Conservation (phyloP, 2,888 invertebrate species). For the Drosophila pullipes region DNA sequence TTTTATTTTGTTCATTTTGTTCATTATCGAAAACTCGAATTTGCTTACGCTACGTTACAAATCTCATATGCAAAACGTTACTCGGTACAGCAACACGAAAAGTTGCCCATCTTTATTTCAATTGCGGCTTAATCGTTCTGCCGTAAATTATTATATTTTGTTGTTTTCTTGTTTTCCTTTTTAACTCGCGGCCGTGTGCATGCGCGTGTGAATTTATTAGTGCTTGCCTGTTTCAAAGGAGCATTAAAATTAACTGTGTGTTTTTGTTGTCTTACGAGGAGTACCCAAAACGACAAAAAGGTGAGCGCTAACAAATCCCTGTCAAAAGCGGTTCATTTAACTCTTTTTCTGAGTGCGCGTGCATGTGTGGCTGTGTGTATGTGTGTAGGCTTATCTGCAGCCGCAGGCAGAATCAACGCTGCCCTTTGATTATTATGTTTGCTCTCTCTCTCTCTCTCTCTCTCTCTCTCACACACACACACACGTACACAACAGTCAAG, state of each 20-base stretch:
- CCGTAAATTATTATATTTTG: conserved; percentile 19
- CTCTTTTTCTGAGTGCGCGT: conserved; percentile 26
- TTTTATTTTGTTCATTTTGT: conserved; percentile 61
- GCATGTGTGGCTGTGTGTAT: conserved; percentile 25
- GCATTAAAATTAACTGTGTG: conserved; percentile 25
- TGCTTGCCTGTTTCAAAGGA: conserved; percentile 37
- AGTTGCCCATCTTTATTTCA: conserved; percentile 23
- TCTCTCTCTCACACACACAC: neutral
- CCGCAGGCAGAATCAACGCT: conserved; percentile 36
- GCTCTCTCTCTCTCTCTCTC: neutral
- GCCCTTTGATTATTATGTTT: conserved; percentile 55
- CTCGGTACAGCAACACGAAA: conserved; percentile 17
- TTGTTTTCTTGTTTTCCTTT: conserved; percentile 46
- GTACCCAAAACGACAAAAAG: conserved; percentile 16
- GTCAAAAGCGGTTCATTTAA: conserved; percentile 42
- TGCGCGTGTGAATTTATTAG: conserved; percentile 22
- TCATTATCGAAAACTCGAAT: conserved; percentile 41
- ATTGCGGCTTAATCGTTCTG: conserved; percentile 29
- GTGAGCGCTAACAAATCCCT: conserved; percentile 34
- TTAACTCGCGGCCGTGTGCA: conserved; percentile 41
- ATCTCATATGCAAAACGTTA: conserved; percentile 11
- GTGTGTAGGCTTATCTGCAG: conserved; percentile 52
- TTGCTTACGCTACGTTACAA: conserved; percentile 32
- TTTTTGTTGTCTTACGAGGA: conserved; percentile 22
- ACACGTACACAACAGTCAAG: conserved; percentile 28